A percentile compares a stretch with the other conserved stretches of the same genome.
These are phyloP conservation scores for Oncorhynchus mykiss DNA, from an alignment of 2,113 vertebrate species.

Conservation along the genomic window DNA sequence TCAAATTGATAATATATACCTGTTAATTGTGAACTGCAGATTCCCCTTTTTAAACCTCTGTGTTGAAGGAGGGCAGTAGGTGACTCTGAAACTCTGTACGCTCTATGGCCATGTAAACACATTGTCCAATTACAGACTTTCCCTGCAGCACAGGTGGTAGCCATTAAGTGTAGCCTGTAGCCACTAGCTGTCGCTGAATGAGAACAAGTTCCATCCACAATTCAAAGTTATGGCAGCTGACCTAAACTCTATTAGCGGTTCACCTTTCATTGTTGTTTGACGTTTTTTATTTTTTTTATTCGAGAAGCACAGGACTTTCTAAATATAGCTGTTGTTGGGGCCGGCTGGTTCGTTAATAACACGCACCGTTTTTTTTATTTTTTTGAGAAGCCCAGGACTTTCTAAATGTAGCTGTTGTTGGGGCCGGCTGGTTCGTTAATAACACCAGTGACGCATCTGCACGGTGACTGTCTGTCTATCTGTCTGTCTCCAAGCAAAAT, in stretches of 20 bases:
- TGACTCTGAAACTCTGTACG: too few relatives aligned
- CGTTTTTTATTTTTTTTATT: background rate
- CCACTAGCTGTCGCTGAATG: background rate
- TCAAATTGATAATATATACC: too few relatives aligned
- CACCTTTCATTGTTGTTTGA: constrained; percentile 15
- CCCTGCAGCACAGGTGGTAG: constrained; percentile 1
- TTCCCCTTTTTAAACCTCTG: background rate
- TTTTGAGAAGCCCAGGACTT: background rate
- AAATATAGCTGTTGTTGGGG: constrained; percentile 19
- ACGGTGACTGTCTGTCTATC: background rate
- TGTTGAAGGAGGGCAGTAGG: too few relatives aligned
- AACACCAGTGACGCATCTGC: background rate
- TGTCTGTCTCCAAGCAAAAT: constrained; percentile 22
- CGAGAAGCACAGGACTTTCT: constrained; percentile 1
- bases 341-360: background rate
- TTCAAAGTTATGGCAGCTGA: constrained; percentile 2
- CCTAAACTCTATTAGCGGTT: constrained; percentile 3
- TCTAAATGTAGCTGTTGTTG: constrained; percentile 25
- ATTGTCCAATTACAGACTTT: constrained; percentile 1
- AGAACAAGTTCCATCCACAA: background rate
- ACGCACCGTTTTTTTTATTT: background rate
- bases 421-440: background rate
- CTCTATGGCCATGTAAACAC: background rate
- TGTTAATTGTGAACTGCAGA: background rate
- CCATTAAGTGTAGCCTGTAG: background rate